Evolutionary conservation across 2,113 vertebrate species (phyloP), one percentile per base, ranked within the genome.

Genomic region (Chascanopsetta lugubris): DNA sequence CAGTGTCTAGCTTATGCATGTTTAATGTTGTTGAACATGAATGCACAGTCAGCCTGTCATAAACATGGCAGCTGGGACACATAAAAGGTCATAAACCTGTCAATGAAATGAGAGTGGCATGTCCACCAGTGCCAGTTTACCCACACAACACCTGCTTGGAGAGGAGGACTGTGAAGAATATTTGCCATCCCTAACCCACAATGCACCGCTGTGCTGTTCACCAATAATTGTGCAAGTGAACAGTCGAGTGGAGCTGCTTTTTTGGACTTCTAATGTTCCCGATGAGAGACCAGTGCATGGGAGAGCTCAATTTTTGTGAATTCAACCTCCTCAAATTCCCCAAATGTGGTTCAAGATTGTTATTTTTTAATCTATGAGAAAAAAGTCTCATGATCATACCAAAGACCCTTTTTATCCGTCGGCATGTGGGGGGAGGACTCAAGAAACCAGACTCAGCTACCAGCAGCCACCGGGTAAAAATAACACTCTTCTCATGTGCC

Each of bases 11-110:
- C 87, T 91, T 89, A 88, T 90, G 85, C 87, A 87, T 89, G 89
- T 90, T 89, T 91, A 90, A 92, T 88, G 86, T 87, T 91, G 88
- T 90, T 85, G 83, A 89, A 91, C 89, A 90, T 86, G 88, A 89
- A 88, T 82, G 69, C 85, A 84, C 81, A 87, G 87, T 88, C 89
- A 88, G 87, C 87, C 87, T 17, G 54, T 86, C 87, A 89, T 90
- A 90, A 91, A 90, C 82, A 85, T 72, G 82, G 78, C 90, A 87
- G 88, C 89, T 85, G 88, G 85, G 85, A 87, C 77, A 72, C 85
- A 89, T 88, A 85, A 87, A 87, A 87, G 73, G 82, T 89, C 84
- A 83, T 91, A 90, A 90, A 90, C 63, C 81, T 90, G 85, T 89
- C 87, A 84, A 81, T 84, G 87, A 88, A 80, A 88, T 91, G 79